Base-by-base conservation (phyloP, 2,797 vertebrate genomes). In the Xenentodon cancila region DNA sequence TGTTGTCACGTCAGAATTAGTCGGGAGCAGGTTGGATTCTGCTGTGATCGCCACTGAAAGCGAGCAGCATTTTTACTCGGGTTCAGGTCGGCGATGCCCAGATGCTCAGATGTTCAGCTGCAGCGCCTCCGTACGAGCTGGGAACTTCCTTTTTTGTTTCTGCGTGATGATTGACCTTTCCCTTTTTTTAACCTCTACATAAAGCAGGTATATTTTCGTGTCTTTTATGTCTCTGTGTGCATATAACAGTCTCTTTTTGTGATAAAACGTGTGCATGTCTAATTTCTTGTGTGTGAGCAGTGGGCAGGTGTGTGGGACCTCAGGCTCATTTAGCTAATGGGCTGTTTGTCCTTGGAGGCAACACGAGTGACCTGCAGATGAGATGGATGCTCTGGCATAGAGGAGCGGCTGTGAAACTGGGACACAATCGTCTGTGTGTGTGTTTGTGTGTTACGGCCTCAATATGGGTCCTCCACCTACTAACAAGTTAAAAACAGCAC, bases 301-400 rank as follows among this genome's bases (percentile, higher is more conserved):
- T 27, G 73, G 81, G 79, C 85, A 91, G 84, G 84, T 89, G 82
- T 64, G 54, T 40, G 46, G 74, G 72, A 81, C 84, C 82, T 77
- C 73, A 65, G 84, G 83, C 81, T 87, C 82, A 89, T 90, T 90
- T 88, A 87, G 89, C 80, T 90, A 90, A 91, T 89, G 85, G 84
- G 64, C 79, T 82, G 84, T 86, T 87, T 88, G 89, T 92, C 91
- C 85, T 90, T 91, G 81, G 85, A 86, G 83, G 79, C 70, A 80
- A 45, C 81, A 64, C 83, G 72, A 79, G 84, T 88, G 86, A 91
- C 87, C 90, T 76, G 70, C 80, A 84, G 78, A 79, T 73, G 79
- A 89, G 87, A 90, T 85, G 82, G 83, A 91, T 86, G 73, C 83
- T 81, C 54, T 71, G 77, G 76, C 75, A 61, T 22, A 58, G 71